Evolutionary conservation across 2,113 vertebrate species (phyloP).

Genomic region (Glaucomys volans): DNA sequence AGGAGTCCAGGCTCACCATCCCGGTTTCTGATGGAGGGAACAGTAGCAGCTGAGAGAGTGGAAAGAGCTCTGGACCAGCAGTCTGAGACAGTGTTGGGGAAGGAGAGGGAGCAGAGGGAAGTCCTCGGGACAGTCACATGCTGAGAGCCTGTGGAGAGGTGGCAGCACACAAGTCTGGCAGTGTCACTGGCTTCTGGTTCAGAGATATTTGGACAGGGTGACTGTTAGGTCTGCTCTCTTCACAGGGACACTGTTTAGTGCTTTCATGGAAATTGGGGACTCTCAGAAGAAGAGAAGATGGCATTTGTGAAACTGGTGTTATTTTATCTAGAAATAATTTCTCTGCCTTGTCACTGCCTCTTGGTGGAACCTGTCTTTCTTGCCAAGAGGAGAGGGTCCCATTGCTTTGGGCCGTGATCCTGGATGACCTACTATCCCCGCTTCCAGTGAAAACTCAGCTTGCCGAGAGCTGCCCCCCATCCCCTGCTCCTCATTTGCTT

Average conservation of each 20-base stretch:
- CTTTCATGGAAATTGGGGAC: constrained; percentile 36
- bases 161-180: no score
- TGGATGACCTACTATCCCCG: background rate
- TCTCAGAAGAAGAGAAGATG: constrained; percentile 44
- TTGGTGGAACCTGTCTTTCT: background rate
- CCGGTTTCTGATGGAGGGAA: background rate
- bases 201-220: background rate
- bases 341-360: background rate
- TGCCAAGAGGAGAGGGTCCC: background rate
- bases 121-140: accelerated
- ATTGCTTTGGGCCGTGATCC: background rate
- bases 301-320: constrained; percentile 18
- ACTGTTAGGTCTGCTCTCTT: background rate
- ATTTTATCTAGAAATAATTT: constrained; percentile 58
- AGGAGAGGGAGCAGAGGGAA: background rate
- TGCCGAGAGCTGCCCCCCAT: background rate
- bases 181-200: background rate
- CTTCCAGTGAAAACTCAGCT: background rate
- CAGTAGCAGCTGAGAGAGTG: background rate
- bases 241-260: background rate
- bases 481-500: background rate
- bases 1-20: background rate
- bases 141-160: accelerated
- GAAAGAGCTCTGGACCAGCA: background rate
- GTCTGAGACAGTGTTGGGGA: background rate